Evolutionary conservation across 2,797 vertebrate species (phyloP), one percentile per base, ranked within the genome.

Genomic region (Miichthys miiuy): DNA sequence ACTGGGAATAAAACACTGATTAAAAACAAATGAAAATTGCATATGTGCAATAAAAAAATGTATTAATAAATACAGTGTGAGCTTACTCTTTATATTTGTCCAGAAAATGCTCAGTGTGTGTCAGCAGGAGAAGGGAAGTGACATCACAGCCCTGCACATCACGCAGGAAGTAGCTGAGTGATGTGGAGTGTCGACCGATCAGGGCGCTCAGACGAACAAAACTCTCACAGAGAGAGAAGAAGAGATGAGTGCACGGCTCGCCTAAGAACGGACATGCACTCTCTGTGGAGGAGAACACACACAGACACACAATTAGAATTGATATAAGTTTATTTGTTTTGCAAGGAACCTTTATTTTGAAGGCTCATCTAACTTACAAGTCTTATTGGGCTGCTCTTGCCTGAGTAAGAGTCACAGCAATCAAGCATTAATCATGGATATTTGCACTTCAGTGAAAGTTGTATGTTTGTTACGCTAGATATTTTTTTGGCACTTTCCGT

Each of bases 81-180:
- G 1, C 96, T 96, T 96, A 95, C 98, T 96, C 95, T 91, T 96
- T 97, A 82, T 97, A 99, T 78, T 95, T 94, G 89, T 98, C 96
- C 93, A 97, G 85, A 90, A 99, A 99, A 86, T 96, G 92, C 77
- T 92, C 93, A 5, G 95, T 91, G 90, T 97, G 96, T 70, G 95
- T 96, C 91, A 99, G 88, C 87, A 99, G 93, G 69, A 93, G 96
- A 91, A 99, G 91, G 54, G 92, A 96, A 79, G 95, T 94, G 86
- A 97, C 94, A 77, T 98, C 96, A 68, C 70, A 68, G 61, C 82
- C 25, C 65, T 86, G 90, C 47, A 92, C 89, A 18, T 95, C 89
- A 14, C 94, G 96, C 87, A 99, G 95, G 92, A 98, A 97, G 90
- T 91, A 95, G 85, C 94, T 97, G 88, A 99, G 93, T 9, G 97